Evolutionary conservation across 2,797 vertebrate species (phyloP).

Genomic region (Peromyscus eremicus): DNA sequence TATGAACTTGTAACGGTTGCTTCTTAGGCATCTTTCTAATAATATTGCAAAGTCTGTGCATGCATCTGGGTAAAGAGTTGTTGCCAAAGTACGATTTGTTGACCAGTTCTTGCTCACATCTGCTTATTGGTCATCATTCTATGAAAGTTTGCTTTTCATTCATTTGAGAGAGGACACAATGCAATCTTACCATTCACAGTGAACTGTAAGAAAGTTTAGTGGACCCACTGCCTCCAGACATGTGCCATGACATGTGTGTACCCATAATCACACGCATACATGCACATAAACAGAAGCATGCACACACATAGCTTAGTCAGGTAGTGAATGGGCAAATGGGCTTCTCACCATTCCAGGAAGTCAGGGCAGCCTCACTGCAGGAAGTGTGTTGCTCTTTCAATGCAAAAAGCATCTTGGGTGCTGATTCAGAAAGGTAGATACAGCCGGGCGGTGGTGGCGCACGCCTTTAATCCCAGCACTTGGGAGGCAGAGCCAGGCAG

Average conservation of each 20-base stretch:
- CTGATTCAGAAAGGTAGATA: conserved; percentile 50
- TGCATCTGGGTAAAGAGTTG: conserved; percentile 83
- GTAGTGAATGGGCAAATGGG: neutral
- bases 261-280: neutral
- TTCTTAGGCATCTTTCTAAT: conserved; percentile 74
- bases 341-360: conserved; percentile 41
- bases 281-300: neutral
- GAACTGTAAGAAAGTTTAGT: conserved; percentile 22
- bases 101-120: conserved; percentile 78
- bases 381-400: neutral
- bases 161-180: conserved; percentile 75
- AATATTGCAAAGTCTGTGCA: conserved; percentile 77
- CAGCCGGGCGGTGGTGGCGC: too few relatives aligned
- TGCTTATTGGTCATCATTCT: conserved; percentile 76
- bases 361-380: neutral
- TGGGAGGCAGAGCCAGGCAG: too few relatives aligned
- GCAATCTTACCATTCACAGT: conserved; percentile 69
- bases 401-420: neutral
- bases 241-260: neutral
- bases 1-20: conserved; percentile 72
- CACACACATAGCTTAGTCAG: neutral
- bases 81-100: conserved; percentile 74
- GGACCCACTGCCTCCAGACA: neutral
- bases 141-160: conserved; percentile 59
- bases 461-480: too few relatives aligned